phyloP scores from a whole-genome alignment of 2,797 vertebrate genomes.

The Poliocrania exsul region DNA sequence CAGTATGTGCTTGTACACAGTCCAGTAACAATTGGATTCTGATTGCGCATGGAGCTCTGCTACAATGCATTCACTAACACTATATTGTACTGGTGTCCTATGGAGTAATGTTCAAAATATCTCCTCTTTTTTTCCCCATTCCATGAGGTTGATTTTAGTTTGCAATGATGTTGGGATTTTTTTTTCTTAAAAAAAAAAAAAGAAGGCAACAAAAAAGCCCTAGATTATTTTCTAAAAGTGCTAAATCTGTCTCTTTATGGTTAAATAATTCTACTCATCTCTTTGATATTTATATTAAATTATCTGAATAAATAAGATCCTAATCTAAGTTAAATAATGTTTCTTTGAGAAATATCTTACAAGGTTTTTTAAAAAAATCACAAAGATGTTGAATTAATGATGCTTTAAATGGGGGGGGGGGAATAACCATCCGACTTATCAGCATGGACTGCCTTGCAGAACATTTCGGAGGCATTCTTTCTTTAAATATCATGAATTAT shows the following conservation, averaged over 20 bases:
- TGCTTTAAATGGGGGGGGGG: slow-evolving; percentile 72
- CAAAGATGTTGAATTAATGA: slow-evolving; percentile 79
- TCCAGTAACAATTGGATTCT: slow-evolving; percentile 85
- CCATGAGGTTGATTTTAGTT: slow-evolving; percentile 78
- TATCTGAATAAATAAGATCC: slow-evolving; percentile 74
- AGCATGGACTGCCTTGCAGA: slow-evolving; percentile 75
- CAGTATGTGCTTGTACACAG: slow-evolving; percentile 83
- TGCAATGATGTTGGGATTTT: neutral
- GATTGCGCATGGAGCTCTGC: slow-evolving; percentile 80
- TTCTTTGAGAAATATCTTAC: slow-evolving; percentile 67
- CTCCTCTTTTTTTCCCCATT: slow-evolving; percentile 76
- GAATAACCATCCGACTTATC: slow-evolving; percentile 72
- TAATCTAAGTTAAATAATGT: slow-evolving; percentile 76
- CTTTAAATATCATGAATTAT: slow-evolving; percentile 94
- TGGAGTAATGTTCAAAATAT: slow-evolving; percentile 82
- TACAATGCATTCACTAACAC: slow-evolving; percentile 77
- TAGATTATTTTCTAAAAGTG: slow-evolving; percentile 64
- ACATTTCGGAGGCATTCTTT: slow-evolving; percentile 80
- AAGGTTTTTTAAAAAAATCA: slow-evolving; percentile 56
- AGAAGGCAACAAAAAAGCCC: neutral
- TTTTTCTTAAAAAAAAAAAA: neutral
- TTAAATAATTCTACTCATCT: slow-evolving; percentile 72
- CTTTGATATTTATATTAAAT: slow-evolving; percentile 75
- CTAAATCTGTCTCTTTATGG: slow-evolving; percentile 59
- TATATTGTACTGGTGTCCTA: slow-evolving; percentile 79